Percentiles rank a stretch among this genome's conserved stretches.
These are phyloP conservation scores for Sceloporus tristichus DNA, from an alignment of 2,113 vertebrate species.

Conservation along the genomic window DNA sequence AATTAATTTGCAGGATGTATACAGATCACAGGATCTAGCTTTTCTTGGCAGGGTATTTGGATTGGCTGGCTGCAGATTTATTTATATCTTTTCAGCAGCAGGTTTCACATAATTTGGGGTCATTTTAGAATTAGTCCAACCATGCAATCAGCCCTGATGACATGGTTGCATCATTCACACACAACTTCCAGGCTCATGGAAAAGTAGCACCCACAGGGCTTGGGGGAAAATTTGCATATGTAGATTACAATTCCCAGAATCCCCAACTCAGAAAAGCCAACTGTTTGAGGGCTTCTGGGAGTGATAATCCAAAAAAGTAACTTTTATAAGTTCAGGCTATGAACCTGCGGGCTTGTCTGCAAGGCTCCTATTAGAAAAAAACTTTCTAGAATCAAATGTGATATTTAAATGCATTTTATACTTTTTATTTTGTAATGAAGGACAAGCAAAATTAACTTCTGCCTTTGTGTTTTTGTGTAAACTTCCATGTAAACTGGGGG, in stretches of 20 bases:
- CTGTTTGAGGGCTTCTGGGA: neutral
- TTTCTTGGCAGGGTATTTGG: neutral
- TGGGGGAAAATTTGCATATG: too few species aligned
- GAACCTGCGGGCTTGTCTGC: too few species aligned
- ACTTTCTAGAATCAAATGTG: constrained; percentile 28
- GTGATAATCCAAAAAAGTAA: neutral
- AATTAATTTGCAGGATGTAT: neutral
- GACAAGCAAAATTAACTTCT: constrained; percentile 6
- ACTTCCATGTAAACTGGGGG: constrained; percentile 30
- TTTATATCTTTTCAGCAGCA: neutral
- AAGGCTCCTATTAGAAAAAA: neutral
- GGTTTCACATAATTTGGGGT: neutral
- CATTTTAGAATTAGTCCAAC: neutral
- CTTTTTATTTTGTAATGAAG: constrained; percentile 44
- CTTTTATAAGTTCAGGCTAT: too few species aligned
- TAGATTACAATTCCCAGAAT: too few species aligned
- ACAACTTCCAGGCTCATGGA: neutral
- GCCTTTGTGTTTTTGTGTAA: constrained; percentile 37
- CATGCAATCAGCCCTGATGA: neutral
- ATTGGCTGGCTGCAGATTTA: neutral
- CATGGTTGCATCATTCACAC: neutral
- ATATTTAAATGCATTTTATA: constrained; percentile 69
- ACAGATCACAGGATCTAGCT: neutral
- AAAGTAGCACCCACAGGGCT: neutral
- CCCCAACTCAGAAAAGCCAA: too few species aligned